Conservation (phyloP, 2,113 vertebrate species). For the Channa maculata region DNA sequence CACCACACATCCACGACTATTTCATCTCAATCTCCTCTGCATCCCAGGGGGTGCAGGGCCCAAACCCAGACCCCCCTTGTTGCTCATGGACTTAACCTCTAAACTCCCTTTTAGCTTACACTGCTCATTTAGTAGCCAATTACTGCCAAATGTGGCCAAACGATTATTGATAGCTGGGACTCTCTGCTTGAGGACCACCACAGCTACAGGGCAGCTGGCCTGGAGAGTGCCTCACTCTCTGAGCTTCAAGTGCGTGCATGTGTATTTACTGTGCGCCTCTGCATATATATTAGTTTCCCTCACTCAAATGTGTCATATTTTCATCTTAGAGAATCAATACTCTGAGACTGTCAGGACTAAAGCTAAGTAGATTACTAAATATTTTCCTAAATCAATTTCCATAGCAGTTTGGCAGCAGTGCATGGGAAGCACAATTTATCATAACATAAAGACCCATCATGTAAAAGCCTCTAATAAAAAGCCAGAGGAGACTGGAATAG, state of each 20-base stretch:
- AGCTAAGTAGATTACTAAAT: slow-evolving; percentile 82
- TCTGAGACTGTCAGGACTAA: slow-evolving; percentile 68
- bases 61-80: slow-evolving; percentile 42
- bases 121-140: slow-evolving; percentile 78
- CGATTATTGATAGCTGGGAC: slow-evolving; percentile 62
- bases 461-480: slow-evolving; percentile 68
- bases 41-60: slow-evolving; percentile 27
- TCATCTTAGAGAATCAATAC: slow-evolving; percentile 79
- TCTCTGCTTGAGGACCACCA: slow-evolving; percentile 38
- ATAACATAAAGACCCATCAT: slow-evolving; percentile 77
- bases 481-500: slow-evolving; percentile 63
- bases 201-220: slow-evolving; percentile 8
- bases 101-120: slow-evolving; percentile 60
- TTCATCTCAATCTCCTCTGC: slow-evolving; percentile 61
- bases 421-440: slow-evolving; percentile 77
- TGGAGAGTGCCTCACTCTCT: slow-evolving; percentile 13
- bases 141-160: slow-evolving; percentile 60
- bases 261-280: slow-evolving; percentile 29
- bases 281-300: slow-evolving; percentile 2
- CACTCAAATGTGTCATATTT: slow-evolving; percentile 40
- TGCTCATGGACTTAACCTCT: slow-evolving; percentile 64
- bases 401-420: slow-evolving; percentile 70
- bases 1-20: not conserved
- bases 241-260: slow-evolving; percentile 36
- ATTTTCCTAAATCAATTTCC: slow-evolving; percentile 83